These are phyloP conservation scores for Fragariocoptes setiger DNA, from an alignment of 1,140 invertebrate genomes.

Conservation along the genomic window DNA sequence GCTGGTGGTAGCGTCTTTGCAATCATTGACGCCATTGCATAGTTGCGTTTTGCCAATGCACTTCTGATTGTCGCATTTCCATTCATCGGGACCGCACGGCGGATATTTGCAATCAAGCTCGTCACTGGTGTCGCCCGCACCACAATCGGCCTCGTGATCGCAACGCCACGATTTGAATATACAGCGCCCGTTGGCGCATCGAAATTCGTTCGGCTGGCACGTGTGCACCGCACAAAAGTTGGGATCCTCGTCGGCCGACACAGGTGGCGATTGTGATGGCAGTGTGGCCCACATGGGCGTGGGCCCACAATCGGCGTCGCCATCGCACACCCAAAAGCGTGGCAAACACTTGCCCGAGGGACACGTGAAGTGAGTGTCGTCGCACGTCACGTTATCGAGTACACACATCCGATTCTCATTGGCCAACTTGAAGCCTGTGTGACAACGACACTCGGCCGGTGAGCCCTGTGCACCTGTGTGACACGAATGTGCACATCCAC, in stretches of 20 bases:
- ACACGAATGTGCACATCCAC: conserved; percentile 77
- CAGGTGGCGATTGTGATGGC: conserved; percentile 15
- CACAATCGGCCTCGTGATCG: conserved; percentile 79
- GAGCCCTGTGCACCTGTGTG: conserved; percentile 51
- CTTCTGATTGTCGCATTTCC: conserved; percentile 61
- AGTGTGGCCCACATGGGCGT: background rate
- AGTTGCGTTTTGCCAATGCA: conserved; percentile 56
- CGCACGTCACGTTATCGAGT: conserved; percentile 52
- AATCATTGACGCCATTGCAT: conserved; percentile 73
- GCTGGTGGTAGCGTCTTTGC: conserved; percentile 63
- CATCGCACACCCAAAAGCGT: conserved; percentile 79
- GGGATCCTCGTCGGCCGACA: conserved; percentile 64
- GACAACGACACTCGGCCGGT: conserved; percentile 42
- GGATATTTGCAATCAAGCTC: conserved; percentile 66
- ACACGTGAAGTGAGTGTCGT: conserved; percentile 59
- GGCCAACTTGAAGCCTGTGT: conserved; percentile 49
- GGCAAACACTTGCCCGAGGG: conserved; percentile 52
- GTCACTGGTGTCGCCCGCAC: conserved; percentile 63
- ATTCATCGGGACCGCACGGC: conserved; percentile 58
- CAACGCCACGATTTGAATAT: conserved; percentile 83
- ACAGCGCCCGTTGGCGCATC: conserved; percentile 69
- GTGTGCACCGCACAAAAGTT: conserved; percentile 77
- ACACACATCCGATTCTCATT: conserved; percentile 74
- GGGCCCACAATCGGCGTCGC: conserved; percentile 65
- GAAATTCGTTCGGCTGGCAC: conserved; percentile 63